A percentile compares a stretch with the other conserved stretches of the same genome.
These are phyloP conservation scores for Oxystoma pomonae DNA, from an alignment of 2,888 invertebrate species.

Conservation along the genomic window DNA sequence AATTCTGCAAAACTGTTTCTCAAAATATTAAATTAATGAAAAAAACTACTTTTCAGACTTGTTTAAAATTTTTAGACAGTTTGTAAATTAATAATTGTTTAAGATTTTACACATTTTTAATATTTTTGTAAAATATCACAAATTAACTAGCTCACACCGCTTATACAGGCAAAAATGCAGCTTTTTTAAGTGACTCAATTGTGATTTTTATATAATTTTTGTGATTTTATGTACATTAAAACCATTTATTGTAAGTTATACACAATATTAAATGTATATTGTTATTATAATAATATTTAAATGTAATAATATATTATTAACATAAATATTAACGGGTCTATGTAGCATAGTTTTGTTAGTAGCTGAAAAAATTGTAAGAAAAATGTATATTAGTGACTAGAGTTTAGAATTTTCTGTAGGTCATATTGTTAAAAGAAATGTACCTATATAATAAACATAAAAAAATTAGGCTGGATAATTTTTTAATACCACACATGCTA, in stretches of 20 bases:
- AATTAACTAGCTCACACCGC: neutral
- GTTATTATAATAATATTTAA: constrained; percentile 28
- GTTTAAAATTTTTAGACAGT: no score
- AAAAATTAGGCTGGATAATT: constrained; percentile 31
- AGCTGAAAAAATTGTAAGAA: constrained; percentile 31
- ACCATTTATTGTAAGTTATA: constrained; percentile 15
- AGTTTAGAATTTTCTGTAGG: constrained; percentile 37
- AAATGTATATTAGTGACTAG: constrained; percentile 34
- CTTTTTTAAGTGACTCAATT: constrained; percentile 25
- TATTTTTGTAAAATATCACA: neutral
- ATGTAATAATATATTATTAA: constrained; percentile 34
- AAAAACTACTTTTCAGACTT: no score
- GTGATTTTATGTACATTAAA: constrained; percentile 34
- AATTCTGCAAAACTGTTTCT: no score
- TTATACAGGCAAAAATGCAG: constrained; percentile 10
- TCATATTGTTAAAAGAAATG: constrained; percentile 38
- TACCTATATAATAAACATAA: constrained; percentile 32
- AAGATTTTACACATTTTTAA: no score
- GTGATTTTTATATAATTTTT: constrained; percentile 26
- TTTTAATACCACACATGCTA: constrained; percentile 25
- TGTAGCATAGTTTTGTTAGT: constrained; percentile 28
- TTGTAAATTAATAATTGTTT: no score
- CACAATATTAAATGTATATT: constrained; percentile 27
- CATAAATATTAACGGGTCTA: constrained; percentile 41
- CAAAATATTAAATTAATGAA: no score